A percentile compares a stretch with the other conserved stretches of the same genome.
Evolutionary conservation across 2,888 invertebrate genomes (phyloP).

Genomic region (Dryobota labecula): DNA sequence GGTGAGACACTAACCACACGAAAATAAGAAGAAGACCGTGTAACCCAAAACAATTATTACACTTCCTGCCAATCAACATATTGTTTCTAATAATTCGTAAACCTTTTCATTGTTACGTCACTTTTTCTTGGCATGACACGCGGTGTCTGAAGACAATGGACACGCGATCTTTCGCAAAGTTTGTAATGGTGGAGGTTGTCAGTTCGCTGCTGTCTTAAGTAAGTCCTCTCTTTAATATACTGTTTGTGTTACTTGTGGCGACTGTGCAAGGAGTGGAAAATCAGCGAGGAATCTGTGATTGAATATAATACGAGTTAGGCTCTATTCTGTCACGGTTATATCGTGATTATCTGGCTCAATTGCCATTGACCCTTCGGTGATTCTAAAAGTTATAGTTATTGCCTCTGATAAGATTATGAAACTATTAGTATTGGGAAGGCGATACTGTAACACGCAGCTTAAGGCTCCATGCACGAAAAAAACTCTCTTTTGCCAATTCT

Average conservation of each 20-base stretch:
- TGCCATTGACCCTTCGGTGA: too few species aligned
- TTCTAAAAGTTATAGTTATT: too few species aligned
- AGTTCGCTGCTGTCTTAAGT: slow-evolving; percentile 75
- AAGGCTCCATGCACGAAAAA: too few species aligned
- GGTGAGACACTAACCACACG: too few species aligned
- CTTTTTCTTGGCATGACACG: neutral
- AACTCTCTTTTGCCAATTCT: too few species aligned
- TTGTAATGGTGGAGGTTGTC: slow-evolving; percentile 74
- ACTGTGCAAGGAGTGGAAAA: slow-evolving; percentile 27
- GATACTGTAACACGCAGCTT: too few species aligned
- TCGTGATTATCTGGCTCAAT: too few species aligned
- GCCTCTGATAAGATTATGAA: too few species aligned
- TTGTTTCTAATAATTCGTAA: neutral
- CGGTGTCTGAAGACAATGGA: slow-evolving; percentile 53
- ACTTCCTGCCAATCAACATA: neutral
- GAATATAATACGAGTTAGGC: too few species aligned
- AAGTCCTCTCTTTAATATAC: slow-evolving; percentile 77
- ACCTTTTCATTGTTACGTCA: neutral
- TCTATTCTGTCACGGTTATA: too few species aligned
- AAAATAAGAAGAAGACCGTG: too few species aligned
- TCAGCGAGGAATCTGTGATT: slow-evolving; percentile 18
- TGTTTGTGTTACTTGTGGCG: slow-evolving; percentile 52
- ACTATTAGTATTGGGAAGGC: too few species aligned
- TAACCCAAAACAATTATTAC: neutral
- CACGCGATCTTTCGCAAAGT: slow-evolving; percentile 62